Evolutionary conservation across 37 sponge, comb jelly and placozoan species (phyloP), one percentile per base, ranked within the genome.

Genomic region (Diacarnus erythraeanus): DNA sequence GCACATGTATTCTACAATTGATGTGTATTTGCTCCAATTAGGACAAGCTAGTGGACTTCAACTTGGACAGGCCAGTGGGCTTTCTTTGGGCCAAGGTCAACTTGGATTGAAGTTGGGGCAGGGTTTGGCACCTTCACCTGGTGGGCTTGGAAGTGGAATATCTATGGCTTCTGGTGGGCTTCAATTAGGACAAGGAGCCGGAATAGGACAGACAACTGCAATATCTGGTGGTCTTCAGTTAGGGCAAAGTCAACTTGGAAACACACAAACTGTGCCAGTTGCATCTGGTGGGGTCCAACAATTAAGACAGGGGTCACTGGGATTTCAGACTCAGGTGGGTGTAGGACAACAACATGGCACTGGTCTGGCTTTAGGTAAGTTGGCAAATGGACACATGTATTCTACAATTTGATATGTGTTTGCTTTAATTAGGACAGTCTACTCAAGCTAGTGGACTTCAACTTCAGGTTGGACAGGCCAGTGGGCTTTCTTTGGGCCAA

Each of bases 401-500:
- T n/a, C n/a, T n/a, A n/a, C n/a, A n/a, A n/a, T n/a, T n/a, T n/a
- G n/a, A n/a, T n/a, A n/a, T n/a, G n/a, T n/a, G n/a, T n/a, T n/a
- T n/a, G n/a, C 79, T 66, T 41, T 67, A 67, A 33, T 66, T 79
- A 51, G 78, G 57, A 30, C 69, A 68, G 38, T 38, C 61, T n/a
- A n/a, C 47, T 6, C 75, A 75, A 29, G 47, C 78, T 42, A n/a
- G 54, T 64, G 80, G 80, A 34, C 80, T 70, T 29, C 80, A 69
- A 47, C 59, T 75, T 43, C 58, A 75, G 22, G 38, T 75, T 33
- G 75, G 75, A 25, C 59, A 56, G 15, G 57, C 75, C 35, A 20
- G 17, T 18, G 54, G 6, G 43, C 51, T n/a, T n/a, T n/a, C n/a
- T n/a, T n/a, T n/a, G n/a, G 56, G 56, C 17, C 17, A 17, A 54